phyloP scores from a whole-genome alignment of 2,888 invertebrate species.

The Liopterus haemorrhoidalis region DNA sequence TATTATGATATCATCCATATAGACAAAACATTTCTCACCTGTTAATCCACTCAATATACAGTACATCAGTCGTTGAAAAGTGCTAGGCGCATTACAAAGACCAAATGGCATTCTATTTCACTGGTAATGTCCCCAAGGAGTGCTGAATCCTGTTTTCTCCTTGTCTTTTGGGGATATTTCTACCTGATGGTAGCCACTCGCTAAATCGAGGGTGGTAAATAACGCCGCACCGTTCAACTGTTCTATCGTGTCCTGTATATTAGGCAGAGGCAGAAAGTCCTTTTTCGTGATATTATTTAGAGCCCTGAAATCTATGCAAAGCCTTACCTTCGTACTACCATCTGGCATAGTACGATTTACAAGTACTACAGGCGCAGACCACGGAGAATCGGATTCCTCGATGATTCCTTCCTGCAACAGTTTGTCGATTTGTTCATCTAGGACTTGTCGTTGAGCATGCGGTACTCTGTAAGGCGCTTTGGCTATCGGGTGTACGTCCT shows the following conservation, averaged over 20 bases:
- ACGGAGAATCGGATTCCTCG: conserved; percentile 34
- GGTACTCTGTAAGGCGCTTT: conserved; percentile 25
- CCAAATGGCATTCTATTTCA: conserved; percentile 35
- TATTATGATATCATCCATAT: conserved; percentile 28
- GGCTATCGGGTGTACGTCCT: conserved; percentile 14
- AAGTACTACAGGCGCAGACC: conserved; percentile 37
- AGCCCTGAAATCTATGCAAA: conserved; percentile 28
- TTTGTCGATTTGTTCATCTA: conserved; percentile 22
- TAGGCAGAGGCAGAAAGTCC: conserved; percentile 27
- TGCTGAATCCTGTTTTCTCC: conserved; percentile 31
- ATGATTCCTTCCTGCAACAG: conserved; percentile 31
- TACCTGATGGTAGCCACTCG: conserved; percentile 34
- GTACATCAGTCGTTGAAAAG: conserved; percentile 37
- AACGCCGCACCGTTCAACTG: conserved; percentile 30
- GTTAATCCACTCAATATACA: conserved; percentile 30
- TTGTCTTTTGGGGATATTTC: conserved; percentile 23
- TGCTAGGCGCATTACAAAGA: conserved; percentile 35
- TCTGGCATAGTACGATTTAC: conserved; percentile 34
- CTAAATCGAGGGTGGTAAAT: conserved; percentile 34
- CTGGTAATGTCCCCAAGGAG: conserved; percentile 29
- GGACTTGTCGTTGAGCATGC: conserved; percentile 13
- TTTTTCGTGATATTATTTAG: conserved; percentile 25
- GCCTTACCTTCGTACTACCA: conserved; percentile 23
- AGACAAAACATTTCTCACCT: conserved; percentile 23
- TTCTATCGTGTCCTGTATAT: conserved; percentile 34